Conservation (phyloP, 2,888 invertebrate species). For the Strigamia transsilvanica region DNA sequence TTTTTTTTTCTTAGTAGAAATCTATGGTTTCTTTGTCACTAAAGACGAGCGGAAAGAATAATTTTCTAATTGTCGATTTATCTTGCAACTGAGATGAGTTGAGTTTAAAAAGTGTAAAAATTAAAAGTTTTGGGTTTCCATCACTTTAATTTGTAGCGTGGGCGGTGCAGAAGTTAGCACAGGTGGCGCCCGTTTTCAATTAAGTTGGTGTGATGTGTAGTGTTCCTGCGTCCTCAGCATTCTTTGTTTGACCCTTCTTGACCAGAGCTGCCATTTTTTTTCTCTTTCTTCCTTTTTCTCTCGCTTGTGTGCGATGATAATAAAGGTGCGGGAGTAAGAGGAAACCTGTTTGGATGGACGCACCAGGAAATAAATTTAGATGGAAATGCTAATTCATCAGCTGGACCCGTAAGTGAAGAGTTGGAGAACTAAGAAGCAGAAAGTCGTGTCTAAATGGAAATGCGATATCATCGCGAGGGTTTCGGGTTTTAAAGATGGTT, state of each 20-base stretch:
- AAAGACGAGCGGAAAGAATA: slow-evolving; percentile 28
- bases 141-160: slow-evolving; percentile 44
- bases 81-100: slow-evolving; percentile 10
- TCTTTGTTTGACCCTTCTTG: slow-evolving; percentile 43
- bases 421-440: slow-evolving; percentile 4
- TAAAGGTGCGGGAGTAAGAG: slow-evolving; percentile 17
- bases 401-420: slow-evolving; percentile 23
- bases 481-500: slow-evolving; percentile 17
- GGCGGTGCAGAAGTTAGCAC: slow-evolving; percentile 29
- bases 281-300: not conserved
- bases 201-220: slow-evolving; percentile 47
- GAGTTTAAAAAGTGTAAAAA: not conserved
- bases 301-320: slow-evolving; percentile 9
- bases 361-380: slow-evolving; percentile 28
- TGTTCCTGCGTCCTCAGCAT: slow-evolving; percentile 49
- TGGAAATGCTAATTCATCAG: slow-evolving; percentile 45
- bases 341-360: slow-evolving; percentile 23
- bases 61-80: slow-evolving; percentile 46
- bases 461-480: slow-evolving; percentile 3
- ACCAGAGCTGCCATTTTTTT: slow-evolving; percentile 43
- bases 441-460: slow-evolving; percentile 40
- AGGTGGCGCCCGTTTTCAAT: slow-evolving; percentile 49
- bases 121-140: not conserved
- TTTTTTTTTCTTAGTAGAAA: not conserved
- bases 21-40: slow-evolving; percentile 26